Conservation (phyloP, 2,113 vertebrate species). For the Hypocryptadius cinnamomeus region DNA sequence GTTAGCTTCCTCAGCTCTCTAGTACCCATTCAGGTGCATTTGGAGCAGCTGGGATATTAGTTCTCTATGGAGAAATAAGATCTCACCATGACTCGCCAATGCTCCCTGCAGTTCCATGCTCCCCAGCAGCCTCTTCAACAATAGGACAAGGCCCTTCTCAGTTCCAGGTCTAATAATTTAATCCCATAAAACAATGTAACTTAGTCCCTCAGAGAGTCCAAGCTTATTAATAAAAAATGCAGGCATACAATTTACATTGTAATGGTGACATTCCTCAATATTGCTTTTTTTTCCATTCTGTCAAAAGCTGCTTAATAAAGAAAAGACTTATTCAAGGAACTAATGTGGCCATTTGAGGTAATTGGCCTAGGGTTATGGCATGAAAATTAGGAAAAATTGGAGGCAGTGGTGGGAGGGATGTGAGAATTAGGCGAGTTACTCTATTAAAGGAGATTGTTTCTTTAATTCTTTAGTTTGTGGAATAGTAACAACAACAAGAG, state of each 20-base stretch:
- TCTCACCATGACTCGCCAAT: constrained; percentile 41
- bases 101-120: constrained; percentile 59
- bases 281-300: constrained; percentile 24
- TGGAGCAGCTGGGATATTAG: constrained; percentile 66
- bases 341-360: background rate
- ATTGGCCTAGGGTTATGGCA: background rate
- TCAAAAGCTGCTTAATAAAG: constrained; percentile 2
- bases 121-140: constrained; percentile 66
- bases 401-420: background rate
- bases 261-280: constrained; percentile 11
- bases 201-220: constrained; percentile 46
- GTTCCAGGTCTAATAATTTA: constrained; percentile 67
- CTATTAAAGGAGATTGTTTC: background rate
- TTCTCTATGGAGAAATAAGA: constrained; percentile 62
- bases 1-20: constrained; percentile 36
- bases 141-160: constrained; percentile 47
- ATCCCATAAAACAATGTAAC: constrained; percentile 61
- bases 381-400: background rate
- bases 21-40: constrained; percentile 59
- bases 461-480: background rate
- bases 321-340: background rate
- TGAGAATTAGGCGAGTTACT: background rate
- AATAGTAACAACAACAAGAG: background rate
- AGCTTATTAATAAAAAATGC: constrained; percentile 62
- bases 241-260: background rate